Evolutionary conservation across 2,113 vertebrate genomes (phyloP), one percentile per base, ranked within the genome.

Genomic region (Lethenteron camtschaticum): DNA sequence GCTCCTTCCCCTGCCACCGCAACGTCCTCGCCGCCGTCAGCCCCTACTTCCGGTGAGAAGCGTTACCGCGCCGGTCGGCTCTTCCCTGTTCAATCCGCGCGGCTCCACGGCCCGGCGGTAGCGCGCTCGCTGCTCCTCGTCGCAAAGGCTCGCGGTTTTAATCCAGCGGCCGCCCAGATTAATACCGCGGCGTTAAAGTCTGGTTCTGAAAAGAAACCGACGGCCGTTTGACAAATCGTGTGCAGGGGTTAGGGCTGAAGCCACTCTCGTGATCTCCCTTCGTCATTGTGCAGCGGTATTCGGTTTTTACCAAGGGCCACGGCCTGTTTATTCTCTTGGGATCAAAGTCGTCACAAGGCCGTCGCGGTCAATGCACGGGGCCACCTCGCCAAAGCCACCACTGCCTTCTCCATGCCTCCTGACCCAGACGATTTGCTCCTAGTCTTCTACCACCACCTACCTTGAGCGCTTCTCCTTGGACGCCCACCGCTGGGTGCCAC

Each of bases 21-120:
- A 99, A 97, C 79, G 92, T 99, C 73, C 89, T 99, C 77, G 92
- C 94, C 76, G 89, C 94, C 72, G 94, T 99, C 83, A 96, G 92
- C 78, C 94, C 94, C 75, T 99, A 99, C 73, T 99, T 99, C 88
- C 90, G 88, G 89, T 91, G 83, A 11, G 72, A 56, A 9, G 9
- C n/a, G 69, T n/a, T 69, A 9, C n/a, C n/a, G 14, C n/a, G n/a
- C 55, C 14, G n/a, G n/a, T 41, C 9, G 55, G 14, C 69, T 55
- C 9, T 11, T 69, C 14, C 14, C 55, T 10, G n/a, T 9, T 69
- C 2, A 9, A 9, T 14, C 69, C 55, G 9, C 9, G 18, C 14
- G 9, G 55, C 9, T 14, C 12, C 55, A 14, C 55, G 69, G 55
- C 18, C n/a, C 55, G 69, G 18, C 14, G 55, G 18, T 2, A 56